phyloP scores from a whole-genome alignment of 2,888 invertebrate genomes.

The Phytoseiulus persimilis region DNA sequence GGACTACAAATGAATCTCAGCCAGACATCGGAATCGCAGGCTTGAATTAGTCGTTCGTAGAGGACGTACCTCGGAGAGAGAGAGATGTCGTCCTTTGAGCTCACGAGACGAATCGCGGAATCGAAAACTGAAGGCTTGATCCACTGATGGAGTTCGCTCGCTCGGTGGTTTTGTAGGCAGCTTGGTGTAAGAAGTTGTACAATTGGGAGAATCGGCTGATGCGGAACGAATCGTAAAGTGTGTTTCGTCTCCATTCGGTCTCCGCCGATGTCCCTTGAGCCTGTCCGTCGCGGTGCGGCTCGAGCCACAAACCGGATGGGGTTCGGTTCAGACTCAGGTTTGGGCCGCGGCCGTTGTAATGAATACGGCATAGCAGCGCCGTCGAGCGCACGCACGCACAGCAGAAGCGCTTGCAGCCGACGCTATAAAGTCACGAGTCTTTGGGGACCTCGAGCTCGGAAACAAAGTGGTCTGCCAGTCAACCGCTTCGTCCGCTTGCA shows the following conservation, averaged over 20 bases:
- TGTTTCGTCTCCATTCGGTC: constrained; percentile 18
- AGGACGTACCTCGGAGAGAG: too few species aligned
- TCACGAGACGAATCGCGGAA: neutral
- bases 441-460: neutral
- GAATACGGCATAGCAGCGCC: neutral
- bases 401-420: neutral
- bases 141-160: neutral
- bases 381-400: neutral
- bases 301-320: neutral
- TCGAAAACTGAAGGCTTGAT: neutral
- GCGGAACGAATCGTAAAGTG: constrained; percentile 36
- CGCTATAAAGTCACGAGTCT: constrained; percentile 17
- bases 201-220: constrained; percentile 10
- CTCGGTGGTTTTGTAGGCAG: neutral
- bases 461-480: neutral
- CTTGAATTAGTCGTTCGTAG: too few species aligned
- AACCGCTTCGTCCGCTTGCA: neutral
- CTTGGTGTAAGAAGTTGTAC: neutral
- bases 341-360: neutral
- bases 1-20: too few species aligned
- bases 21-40: too few species aligned
- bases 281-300: neutral
- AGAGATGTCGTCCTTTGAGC: neutral
- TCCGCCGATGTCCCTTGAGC: neutral
- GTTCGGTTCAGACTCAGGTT: neutral